phyloP scores from a whole-genome alignment of 1,140 invertebrate species.

The Aphaenogaster rudis region DNA sequence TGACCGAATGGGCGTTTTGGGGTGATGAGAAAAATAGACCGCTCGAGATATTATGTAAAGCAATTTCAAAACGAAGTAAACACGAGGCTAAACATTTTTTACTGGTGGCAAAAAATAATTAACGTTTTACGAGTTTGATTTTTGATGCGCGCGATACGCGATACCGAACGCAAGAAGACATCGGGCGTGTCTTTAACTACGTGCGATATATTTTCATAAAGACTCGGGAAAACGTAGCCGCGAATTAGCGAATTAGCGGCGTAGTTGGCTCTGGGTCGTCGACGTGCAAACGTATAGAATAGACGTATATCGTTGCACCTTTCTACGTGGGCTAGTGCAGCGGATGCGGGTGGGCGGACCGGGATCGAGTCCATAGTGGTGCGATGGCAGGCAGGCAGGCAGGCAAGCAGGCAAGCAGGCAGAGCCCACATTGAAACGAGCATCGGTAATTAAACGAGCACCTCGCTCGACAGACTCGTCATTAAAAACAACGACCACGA shows the following conservation, averaged over 20 bases:
- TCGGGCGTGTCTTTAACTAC: too few species aligned
- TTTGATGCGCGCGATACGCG: too few species aligned
- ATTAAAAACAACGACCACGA: constrained; percentile 34
- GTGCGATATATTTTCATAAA: constrained; percentile 8
- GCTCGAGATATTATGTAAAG: too few species aligned
- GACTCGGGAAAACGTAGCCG: constrained; percentile 32
- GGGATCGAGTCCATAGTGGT: constrained; percentile 68
- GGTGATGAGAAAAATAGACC: too few species aligned
- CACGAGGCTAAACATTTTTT: too few species aligned
- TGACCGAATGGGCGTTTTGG: too few species aligned
- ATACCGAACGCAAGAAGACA: too few species aligned
- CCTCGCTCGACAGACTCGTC: constrained; percentile 57
- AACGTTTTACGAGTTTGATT: too few species aligned
- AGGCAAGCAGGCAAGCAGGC: background rate
- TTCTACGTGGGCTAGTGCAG: constrained; percentile 70
- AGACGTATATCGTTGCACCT: constrained; percentile 60
- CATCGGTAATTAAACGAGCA: constrained; percentile 79
- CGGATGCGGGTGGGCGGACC: constrained; percentile 83
- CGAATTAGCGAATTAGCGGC: constrained; percentile 19
- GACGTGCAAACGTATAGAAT: constrained; percentile 24
- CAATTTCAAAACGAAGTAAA: too few species aligned
- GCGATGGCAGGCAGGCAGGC: background rate
- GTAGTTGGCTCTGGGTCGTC: constrained; percentile 9
- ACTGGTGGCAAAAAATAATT: too few species aligned
- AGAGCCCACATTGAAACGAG: constrained; percentile 73